Evolutionary conservation across 2,113 vertebrate species (phyloP), one percentile per base, ranked within the genome.

Genomic region (Grammomys dolichurus): DNA sequence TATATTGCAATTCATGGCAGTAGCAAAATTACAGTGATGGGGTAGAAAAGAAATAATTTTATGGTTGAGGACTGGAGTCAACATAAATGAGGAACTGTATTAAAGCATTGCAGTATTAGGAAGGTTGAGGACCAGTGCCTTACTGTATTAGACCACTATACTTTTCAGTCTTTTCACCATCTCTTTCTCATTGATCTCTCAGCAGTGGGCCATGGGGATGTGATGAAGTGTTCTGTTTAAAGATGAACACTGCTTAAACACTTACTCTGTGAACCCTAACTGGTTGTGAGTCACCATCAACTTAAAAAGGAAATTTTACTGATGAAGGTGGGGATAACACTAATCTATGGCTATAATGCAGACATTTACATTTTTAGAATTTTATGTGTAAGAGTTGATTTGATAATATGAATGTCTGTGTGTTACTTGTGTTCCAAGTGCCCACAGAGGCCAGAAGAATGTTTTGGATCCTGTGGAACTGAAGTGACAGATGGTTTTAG

Each of bases 141-240:
- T 24, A n/a, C 11, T 56, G 8, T 12, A 13, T 3, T n/a, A 20
- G 2, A n/a, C 19, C 31, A 56, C 33, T 56, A 19, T 3, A 20
- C 9, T 5, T 24, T n/a, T 82, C 20, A 51, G 2, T 20, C 48
- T 20, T 20, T 36, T 33, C 3, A n/a, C 2, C 9, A 56, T 22
- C 33, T 58, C 4, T 58, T 81, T 58, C 17, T 31, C 43, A 80
- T 16, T 89, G 36, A 46, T 80, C 22, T 14, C 28, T 7, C 3
- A 20, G 12, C 33, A 56, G 10, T 24, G 3, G 5, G 31, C 28
- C 10, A 3, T 33, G 17, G 3, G 3, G 20, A 2, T 58, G 33
- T n/a, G 54, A 14, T 14, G 14, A 81, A 82, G 36, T 58, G 36
- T 24, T 54, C 36, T 58, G 36, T 31, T 58, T 14, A 43, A n/a